Evolutionary conservation across 2,113 vertebrate species (phyloP), one percentile per base, ranked within the genome.

Genomic region (Semnopithecus entellus): DNA sequence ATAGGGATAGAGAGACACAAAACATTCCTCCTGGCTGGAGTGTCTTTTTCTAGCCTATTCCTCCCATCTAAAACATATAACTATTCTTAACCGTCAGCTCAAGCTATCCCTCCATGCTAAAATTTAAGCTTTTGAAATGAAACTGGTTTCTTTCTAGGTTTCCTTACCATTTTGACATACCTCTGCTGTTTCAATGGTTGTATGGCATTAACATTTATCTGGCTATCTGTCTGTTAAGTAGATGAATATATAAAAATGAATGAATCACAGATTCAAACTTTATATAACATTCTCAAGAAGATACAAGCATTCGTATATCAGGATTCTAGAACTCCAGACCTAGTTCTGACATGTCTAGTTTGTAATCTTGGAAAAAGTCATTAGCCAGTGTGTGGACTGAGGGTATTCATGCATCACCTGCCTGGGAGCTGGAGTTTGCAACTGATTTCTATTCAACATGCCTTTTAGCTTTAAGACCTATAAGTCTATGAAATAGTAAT

Each of bases 401-500:
- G 32, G 20, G 4, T 52, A 57, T 92, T 52, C 91, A 86, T 57
- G 40, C 18, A 57, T 81, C 30, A 61, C 52, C 72, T 97, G 59
- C 40, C 35, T 73, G 32, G 45, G 32, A 96, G 14, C n/a, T 66
- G 32, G 18, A 52, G 8, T 78, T 95, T 94, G 35, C 75, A 52
- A 82, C 8, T 88, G 30, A 96, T 90, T 96, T 43, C 81, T 97
- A 94, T 83, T 97, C 84, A 88, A 50, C 18, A 32, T 92, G 45
- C 23, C 57, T 90, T 96, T 94, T 57, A 88, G 64, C 90, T 96
- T 92, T 88, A 94, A 87, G 66, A 90, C 8, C 70, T 90, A 80
- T 84, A 82, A 95, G 90, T 96, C 88, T 75, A 45, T 95, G 45
- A 96, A 96, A 88, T 1, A 78, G 52, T 82, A 82, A 96, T 96